Base-by-base conservation (phyloP, 2,113 vertebrate genomes). In the Penelope pileata region DNA sequence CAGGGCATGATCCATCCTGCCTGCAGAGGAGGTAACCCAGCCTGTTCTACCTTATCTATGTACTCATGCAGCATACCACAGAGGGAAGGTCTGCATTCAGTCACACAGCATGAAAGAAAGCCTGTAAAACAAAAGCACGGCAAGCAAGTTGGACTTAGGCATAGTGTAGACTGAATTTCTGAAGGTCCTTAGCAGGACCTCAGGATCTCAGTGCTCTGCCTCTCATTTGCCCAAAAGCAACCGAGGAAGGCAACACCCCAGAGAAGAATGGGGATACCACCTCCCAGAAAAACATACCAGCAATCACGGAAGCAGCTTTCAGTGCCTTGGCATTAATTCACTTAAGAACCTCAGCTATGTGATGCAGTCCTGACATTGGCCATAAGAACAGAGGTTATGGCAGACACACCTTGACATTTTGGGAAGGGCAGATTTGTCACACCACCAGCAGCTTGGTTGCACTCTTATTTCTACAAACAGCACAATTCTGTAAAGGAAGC, bases 21-120 rank as follows among this genome's bases (percentile, higher is more conserved):
- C 47, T 42, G 36, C 16, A 6, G 30, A 17, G 56, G 56, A 8
- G 27, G 16, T 17, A 7, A 43, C 9, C 30, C 15, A 6, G 47
- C 32, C 34, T 5, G 4, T 22, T 42, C 15, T 2, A 5, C 16
- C 48, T 12, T 2, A 29, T 4, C 6, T 6, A 30, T 0, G 2
- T 38, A 53, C 22, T 47, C 54, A 40, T 43, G 5, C 16, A 47
- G 11, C 29, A 10, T 22, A 18, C 12, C 59, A 23, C 0, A 4
- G 62, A 18, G 63, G 38, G 38, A 77, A 56, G 29, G 12, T 45
- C 40, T 36, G 3, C 32, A 30, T 13, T 9, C 22, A 11, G 6
- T 26, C 34, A 26, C 34, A 9, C 54, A 34, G 42, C 51, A 10
- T 7, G 21, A 56, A 80, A 32, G n/a, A 29, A 16, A 47, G 30